Conservation (phyloP, 2,888 invertebrate genomes). For the Cactoblastis cactorum region DNA sequence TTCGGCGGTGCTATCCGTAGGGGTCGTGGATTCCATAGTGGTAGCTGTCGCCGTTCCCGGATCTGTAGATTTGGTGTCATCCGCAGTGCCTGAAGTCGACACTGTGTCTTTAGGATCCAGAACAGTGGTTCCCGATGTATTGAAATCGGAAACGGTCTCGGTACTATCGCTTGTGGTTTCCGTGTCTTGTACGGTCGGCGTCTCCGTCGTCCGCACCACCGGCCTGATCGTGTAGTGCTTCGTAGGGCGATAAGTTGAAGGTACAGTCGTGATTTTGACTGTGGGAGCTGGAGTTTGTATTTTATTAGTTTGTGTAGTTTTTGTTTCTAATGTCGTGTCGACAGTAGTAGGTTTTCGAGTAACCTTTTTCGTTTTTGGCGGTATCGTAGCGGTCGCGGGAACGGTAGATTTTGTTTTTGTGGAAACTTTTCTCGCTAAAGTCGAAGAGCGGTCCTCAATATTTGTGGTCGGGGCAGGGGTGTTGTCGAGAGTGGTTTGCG, state of each 20-base stretch:
- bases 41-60: slow-evolving; percentile 51
- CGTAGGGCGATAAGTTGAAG: slow-evolving; percentile 63
- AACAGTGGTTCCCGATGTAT: slow-evolving; percentile 55
- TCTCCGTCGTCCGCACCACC: slow-evolving; percentile 59
- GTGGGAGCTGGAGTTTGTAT: slow-evolving; percentile 44
- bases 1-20: slow-evolving; percentile 58
- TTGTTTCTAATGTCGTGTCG: slow-evolving; percentile 54
- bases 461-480: slow-evolving; percentile 55
- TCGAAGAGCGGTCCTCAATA: slow-evolving; percentile 56
- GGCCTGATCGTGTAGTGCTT: slow-evolving; percentile 78
- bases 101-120: slow-evolving; percentile 51
- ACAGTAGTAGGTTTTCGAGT: slow-evolving; percentile 53
- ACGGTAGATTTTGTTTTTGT: slow-evolving; percentile 63
- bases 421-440: slow-evolving; percentile 59
- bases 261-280: slow-evolving; percentile 46
- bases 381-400: slow-evolving; percentile 54
- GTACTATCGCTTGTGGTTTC: slow-evolving; percentile 74
- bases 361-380: slow-evolving; percentile 62
- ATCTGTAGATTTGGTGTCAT: slow-evolving; percentile 57
- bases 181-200: slow-evolving; percentile 62
- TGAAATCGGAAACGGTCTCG: slow-evolving; percentile 64
- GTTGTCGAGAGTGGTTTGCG: slow-evolving; percentile 34
- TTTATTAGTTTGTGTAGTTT: slow-evolving; percentile 54
- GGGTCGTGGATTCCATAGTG: slow-evolving; percentile 54
- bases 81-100: slow-evolving; percentile 53